Evolutionary conservation across 1,140 invertebrate species (phyloP).

Genomic region (Amphibalanus amphitrite): DNA sequence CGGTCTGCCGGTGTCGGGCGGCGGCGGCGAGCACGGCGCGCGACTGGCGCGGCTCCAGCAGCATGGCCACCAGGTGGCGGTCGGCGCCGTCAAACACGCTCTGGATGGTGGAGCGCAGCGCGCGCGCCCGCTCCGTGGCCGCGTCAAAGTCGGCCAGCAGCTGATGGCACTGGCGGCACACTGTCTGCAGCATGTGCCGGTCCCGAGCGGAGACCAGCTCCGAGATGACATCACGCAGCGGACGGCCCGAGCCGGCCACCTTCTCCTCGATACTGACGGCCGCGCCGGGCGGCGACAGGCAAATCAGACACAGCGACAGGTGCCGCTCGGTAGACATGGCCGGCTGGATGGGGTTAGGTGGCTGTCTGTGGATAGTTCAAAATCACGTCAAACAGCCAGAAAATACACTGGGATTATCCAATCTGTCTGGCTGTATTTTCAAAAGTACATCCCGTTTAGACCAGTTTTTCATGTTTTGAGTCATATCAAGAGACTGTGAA

Average conservation of each 20-base stretch:
- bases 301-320: background rate
- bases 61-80: background rate
- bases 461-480: too few species aligned
- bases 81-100: background rate
- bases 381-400: too few species aligned
- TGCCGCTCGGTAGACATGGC: too few species aligned
- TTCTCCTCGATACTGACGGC: background rate
- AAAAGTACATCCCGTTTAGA: too few species aligned
- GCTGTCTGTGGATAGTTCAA: too few species aligned
- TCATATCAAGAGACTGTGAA: too few species aligned
- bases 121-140: background rate
- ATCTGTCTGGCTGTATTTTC: too few species aligned
- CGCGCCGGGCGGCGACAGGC: background rate
- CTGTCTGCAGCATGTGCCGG: background rate
- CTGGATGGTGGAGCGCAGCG: background rate
- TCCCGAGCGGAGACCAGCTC: background rate
- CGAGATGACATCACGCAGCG: background rate
- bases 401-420: too few species aligned
- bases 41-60: background rate
- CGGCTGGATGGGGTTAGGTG: too few species aligned
- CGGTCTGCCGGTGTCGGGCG: background rate
- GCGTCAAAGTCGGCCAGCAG: background rate
- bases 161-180: background rate
- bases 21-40: background rate
- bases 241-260: background rate